Base-by-base conservation (phyloP, 2,113 vertebrate species). In the Oryzias javanicus region DNA sequence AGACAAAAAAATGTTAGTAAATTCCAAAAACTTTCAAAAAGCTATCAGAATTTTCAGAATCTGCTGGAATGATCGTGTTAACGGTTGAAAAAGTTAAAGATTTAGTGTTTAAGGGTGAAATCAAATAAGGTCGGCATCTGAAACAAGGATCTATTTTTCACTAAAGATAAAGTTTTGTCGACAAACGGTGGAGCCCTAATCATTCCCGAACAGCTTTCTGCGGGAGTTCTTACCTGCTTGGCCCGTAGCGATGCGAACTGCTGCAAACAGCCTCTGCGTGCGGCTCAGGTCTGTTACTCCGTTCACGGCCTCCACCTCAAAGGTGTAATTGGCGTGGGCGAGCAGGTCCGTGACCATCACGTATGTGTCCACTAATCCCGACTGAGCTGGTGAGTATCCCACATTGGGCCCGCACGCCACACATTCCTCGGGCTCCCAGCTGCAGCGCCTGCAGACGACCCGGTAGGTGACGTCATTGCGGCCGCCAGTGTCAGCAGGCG, bases 281-380 rank as follows among this genome's bases (percentile, higher is more conserved):
- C 94, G 92, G 81, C 96, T 98, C 80, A 98, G 89, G 76, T 98
- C 96, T 17, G 97, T 98, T 81, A 99, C 97, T 5, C 97, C 97
- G 55, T 99, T 99, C 65, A 98, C 95, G 52, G 97, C 96, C 92
- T 98, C 96, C 22, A 99, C 97, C 92, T 99, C 97, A 55, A 99
- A 97, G 0, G 96, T 98, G 73, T 99, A 99, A 89, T 99, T 98
- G 68, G 96, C 95, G 14, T 98, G 97, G 55, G 97, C 94, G n/a
- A 98, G 89, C 78, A 99, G 92, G 86, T 98, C 97, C 85, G 94
- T 78, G 82, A 98, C 84, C 55, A 92, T 97, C 86, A 97, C 93
- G 41, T 93, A 98, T 64, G 94, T 96, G 84, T 99, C 96, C 82
- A 89, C 92, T 88, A 99, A 91, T 89, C 95, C 95, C 48, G 93